A percentile compares a stretch with the other conserved stretches of the same genome.
These are phyloP conservation scores for Embiotoca jacksoni DNA, from an alignment of 2,113 vertebrate species.

Conservation along the genomic window DNA sequence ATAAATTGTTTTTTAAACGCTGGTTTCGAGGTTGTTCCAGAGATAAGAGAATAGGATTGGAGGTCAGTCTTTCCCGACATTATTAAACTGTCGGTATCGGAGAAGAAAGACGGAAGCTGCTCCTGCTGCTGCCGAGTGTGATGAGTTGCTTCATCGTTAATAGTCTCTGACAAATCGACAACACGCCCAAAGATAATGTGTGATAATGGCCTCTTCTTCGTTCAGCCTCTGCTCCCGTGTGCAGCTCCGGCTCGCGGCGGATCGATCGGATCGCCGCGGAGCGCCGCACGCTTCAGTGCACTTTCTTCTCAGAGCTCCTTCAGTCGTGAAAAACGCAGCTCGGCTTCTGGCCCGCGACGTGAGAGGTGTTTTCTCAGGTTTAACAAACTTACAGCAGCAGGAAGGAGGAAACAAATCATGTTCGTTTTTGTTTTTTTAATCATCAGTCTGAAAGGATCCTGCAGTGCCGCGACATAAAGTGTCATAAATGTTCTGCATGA, in stretches of 20 bases:
- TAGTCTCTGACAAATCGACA: background rate
- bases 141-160: background rate
- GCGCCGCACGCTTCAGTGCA: background rate
- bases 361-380: background rate
- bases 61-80: background rate
- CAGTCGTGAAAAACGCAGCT: background rate
- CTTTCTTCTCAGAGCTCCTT: background rate
- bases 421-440: no score
- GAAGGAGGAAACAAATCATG: background rate
- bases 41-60: no score
- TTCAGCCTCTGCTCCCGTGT: background rate
- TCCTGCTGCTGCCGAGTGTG: background rate
- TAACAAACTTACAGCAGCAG: background rate
- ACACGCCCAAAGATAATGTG: background rate
- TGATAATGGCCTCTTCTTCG: conserved; percentile 17
- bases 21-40: no score
- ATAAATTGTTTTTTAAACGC: no score
- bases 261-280: background rate
- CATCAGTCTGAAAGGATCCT: background rate
- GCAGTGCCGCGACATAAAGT: background rate
- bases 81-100: background rate
- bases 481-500: no score
- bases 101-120: background rate
- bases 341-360: background rate
- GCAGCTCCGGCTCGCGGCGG: background rate